These are phyloP conservation scores for Drosophila anceps DNA, from an alignment of 2,888 invertebrate species.

Conservation along the genomic window DNA sequence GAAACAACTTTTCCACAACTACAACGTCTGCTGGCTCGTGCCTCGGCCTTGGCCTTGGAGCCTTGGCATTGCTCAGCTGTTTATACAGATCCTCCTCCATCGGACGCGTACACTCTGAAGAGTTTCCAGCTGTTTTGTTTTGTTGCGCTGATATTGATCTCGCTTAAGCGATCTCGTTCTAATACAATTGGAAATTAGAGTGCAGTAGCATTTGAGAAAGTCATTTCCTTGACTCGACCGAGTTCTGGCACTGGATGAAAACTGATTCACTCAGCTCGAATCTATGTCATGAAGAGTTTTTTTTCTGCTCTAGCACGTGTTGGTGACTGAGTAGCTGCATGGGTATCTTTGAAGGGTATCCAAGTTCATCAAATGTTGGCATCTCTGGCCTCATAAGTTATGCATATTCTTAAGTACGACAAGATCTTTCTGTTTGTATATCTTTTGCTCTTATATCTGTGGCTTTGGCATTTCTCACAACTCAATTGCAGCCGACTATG, in stretches of 20 bases:
- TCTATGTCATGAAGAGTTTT: not conserved
- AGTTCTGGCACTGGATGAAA: not conserved
- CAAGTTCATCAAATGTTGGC: not conserved
- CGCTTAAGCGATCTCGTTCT: not conserved
- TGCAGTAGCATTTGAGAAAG: not conserved
- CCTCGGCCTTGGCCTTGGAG: not conserved
- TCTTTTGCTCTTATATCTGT: no score
- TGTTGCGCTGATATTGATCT: conserved; percentile 2
- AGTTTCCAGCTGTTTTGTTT: conserved; percentile 5
- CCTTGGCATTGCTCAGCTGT: not conserved
- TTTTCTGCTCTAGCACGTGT: not conserved
- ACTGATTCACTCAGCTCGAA: not conserved
- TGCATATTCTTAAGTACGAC: not conserved
- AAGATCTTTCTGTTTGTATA: not conserved
- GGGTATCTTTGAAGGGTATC: no score
- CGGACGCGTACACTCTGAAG: no score
- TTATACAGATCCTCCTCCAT: not conserved
- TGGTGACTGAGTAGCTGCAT: no score
- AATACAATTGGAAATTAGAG: not conserved
- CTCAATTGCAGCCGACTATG: no score
- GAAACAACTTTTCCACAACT: not conserved
- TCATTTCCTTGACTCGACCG: not conserved
- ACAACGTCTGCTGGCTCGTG: no score
- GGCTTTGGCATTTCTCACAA: no score
- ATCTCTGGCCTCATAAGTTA: not conserved